Evolutionary conservation across 2,113 vertebrate species (phyloP), one percentile per base, ranked within the genome.

Genomic region (Rhinolophus sinicus): DNA sequence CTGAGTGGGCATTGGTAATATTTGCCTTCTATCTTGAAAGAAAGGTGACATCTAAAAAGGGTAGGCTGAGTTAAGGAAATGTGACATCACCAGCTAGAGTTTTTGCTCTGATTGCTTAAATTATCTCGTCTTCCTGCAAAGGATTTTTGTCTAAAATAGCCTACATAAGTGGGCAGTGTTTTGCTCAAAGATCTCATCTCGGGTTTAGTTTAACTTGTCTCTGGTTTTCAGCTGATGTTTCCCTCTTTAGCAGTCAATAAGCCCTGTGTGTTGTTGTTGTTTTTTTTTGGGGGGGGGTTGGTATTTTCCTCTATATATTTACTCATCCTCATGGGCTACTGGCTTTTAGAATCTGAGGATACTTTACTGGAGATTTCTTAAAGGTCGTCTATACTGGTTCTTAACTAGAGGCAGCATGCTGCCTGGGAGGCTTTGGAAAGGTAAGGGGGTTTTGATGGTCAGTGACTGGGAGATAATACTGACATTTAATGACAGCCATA

Each of bases 1-100:
- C 58, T 88, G n/a, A 62, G n/a, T 0, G 22, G 47, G 50, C 56
- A 33, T 84, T 92, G 38, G 8, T 90, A 64, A 22, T 52, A 26
- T 90, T 87, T 90, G 67, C 30, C 54, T 93, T 94, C 56, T 19
- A 40, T 86, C 65, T 69, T 93, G 56, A 94, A 92, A 93, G 80
- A 88, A 93, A 77, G 52, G 65, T 81, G 84, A n/a, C 21, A 35
- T 88, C 44, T 85, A 6, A 67, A 70, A 86, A 82, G 44, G 44
- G 21, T 44, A 64, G 28, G 58, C 22, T 81, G 28, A 88, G 38
- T 77, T 77, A 90, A 26, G 60, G 89, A 84, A 92, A 81, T 76
- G 33, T 90, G 65, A 90, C 35, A 13, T 88, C 58, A 76, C 2
- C 26, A 65, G 52, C 76, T 85, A 86, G 38, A 72, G 30, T 78